These are phyloP conservation scores for Bhutanitis thaidina DNA, from an alignment of 2,888 invertebrate species.

Conservation along the genomic window DNA sequence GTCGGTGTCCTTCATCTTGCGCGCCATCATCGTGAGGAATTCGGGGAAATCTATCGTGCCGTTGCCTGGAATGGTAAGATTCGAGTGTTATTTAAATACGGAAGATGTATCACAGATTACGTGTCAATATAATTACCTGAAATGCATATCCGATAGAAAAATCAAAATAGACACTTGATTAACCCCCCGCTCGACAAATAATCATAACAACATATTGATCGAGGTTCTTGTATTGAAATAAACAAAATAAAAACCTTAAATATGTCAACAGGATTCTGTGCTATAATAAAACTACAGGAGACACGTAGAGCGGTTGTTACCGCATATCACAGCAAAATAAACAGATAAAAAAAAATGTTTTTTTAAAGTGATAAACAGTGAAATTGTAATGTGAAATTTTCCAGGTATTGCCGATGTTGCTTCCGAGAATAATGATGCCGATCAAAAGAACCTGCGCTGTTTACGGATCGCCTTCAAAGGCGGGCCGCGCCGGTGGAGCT, in stretches of 20 bases:
- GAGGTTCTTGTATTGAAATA: too few species aligned
- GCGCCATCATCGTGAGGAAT: conserved; percentile 99
- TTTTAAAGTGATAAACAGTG: conserved; percentile 1
- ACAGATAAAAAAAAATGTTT: too few species aligned
- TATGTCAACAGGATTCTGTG: too few species aligned
- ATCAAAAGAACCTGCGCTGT: conserved; percentile 31
- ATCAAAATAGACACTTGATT: too few species aligned
- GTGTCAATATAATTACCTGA: too few species aligned
- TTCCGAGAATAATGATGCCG: conserved; percentile 25
- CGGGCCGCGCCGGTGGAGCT: conserved; percentile 5
- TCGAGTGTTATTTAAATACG: too few species aligned
- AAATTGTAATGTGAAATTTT: conserved; percentile 13
- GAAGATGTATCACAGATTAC: too few species aligned
- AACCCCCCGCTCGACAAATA: too few species aligned
- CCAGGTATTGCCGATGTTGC: conserved; percentile 28
- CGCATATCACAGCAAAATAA: neutral
- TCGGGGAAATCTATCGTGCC: conserved; percentile 99
- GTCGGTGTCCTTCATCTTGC: conserved; percentile 99
- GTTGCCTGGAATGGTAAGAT: conserved; percentile 87
- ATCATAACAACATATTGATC: too few species aligned
- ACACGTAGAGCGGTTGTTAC: neutral
- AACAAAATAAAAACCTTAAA: too few species aligned
- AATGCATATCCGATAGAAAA: too few species aligned
- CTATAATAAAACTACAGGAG: too few species aligned
- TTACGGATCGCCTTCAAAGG: conserved; percentile 24